Evolutionary conservation across 2,797 vertebrate species (phyloP).

Genomic region (Holocentrus rufus): DNA sequence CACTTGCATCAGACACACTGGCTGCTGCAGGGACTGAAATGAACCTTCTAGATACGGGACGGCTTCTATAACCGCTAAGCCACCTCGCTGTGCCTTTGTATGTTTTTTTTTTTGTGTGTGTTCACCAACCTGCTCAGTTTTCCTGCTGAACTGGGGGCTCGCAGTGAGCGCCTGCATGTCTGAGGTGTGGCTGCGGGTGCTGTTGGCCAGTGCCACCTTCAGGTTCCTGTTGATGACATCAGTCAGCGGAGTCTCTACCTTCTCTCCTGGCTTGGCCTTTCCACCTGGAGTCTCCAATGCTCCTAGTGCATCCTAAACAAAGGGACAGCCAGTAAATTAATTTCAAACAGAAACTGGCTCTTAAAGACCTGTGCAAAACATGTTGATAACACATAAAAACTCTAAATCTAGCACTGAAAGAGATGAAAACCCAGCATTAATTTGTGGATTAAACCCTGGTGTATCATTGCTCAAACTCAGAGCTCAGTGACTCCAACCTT

Average conservation of each 20-base stretch:
- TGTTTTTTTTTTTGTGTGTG: neutral
- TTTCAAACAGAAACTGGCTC: neutral
- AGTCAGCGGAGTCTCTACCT: slow-evolving; percentile 89
- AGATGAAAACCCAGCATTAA: too few relatives aligned
- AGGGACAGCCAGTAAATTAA: neutral
- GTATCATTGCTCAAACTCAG: neutral
- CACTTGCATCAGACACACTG: too few relatives aligned
- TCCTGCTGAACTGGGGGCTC: slow-evolving; percentile 85
- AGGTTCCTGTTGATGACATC: slow-evolving; percentile 91
- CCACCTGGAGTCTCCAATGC: slow-evolving; percentile 89
- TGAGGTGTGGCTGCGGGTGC: slow-evolving; percentile 71
- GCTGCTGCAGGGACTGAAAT: too few relatives aligned
- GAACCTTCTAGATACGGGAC: neutral
- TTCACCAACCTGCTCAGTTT: slow-evolving; percentile 78
- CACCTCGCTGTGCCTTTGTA: neutral
- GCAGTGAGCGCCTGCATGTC: slow-evolving; percentile 82
- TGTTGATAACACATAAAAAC: neutral
- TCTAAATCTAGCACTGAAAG: too few relatives aligned
- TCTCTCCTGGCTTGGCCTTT: slow-evolving; percentile 75
- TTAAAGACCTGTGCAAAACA: neutral
- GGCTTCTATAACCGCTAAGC: neutral
- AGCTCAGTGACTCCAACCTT: slow-evolving; percentile 67
- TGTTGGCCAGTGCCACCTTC: slow-evolving; percentile 91
- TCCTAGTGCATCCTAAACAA: slow-evolving; percentile 87
- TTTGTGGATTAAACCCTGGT: too few relatives aligned